Percentiles rank a stretch among this genome's conserved stretches.
phyloP scores from a whole-genome alignment of 2,113 vertebrate species.

The cattle (Bos taurus) region DNA sequence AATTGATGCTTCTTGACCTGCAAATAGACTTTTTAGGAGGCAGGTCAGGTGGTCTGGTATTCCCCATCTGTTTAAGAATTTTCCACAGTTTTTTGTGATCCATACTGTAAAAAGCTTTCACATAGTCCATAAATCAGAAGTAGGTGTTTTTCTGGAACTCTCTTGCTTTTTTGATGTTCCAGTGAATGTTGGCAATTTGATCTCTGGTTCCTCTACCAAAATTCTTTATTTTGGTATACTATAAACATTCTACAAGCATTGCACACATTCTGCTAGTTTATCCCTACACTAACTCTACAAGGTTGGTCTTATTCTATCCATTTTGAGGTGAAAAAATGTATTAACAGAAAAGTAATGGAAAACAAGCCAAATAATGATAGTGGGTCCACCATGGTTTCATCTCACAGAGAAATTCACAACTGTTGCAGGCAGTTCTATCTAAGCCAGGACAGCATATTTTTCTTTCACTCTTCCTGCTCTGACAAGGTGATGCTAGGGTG shows the following conservation, averaged over 20 bases:
- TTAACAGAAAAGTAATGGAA: not conserved
- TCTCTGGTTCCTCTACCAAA: not conserved
- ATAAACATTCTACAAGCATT: not conserved
- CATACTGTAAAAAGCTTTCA: not conserved
- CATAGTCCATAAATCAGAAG: not conserved
- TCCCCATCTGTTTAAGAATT: not conserved
- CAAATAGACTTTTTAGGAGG: not conserved
- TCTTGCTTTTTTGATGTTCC: not conserved
- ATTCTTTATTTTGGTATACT: not conserved
- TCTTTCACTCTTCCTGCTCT: not conserved
- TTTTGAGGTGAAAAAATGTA: not conserved
- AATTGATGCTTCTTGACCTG: not conserved
- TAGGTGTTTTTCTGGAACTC: not conserved
- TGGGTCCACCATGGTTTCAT: not conserved
- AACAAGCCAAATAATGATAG: not conserved
- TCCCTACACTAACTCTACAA: not conserved
- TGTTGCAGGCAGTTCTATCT: not conserved
- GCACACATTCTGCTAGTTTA: not conserved
- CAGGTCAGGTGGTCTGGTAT: not conserved
- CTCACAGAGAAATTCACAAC: not conserved
- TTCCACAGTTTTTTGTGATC: not conserved
- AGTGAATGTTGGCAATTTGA: not conserved
- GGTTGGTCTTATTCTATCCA: slow-evolving; percentile 4
- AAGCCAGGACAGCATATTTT: not conserved
- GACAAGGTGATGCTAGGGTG: not conserved